Base-by-base conservation (phyloP, 2,888 invertebrate genomes). In the Schizaphis graminum region DNA sequence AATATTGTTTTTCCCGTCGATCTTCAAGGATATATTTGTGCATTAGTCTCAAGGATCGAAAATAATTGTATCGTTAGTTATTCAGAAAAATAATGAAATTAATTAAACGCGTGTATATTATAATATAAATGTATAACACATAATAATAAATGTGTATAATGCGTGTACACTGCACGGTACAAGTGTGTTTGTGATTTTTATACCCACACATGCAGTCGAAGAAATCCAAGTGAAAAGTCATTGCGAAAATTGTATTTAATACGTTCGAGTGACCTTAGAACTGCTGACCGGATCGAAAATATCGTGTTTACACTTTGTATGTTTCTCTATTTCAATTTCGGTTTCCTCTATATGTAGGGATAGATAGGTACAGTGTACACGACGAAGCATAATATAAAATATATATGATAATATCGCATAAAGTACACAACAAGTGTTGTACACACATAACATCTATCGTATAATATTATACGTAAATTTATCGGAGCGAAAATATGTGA, bases 1-100 rank as follows among this genome's bases (percentile, higher is more conserved):
- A 77, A 92, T 92, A 92, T 92, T 92, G 92, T 93, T 94, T 94
- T 94, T 90, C 93, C 88, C 84, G 90, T 94, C 90, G 49, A 94
- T 61, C 93, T 47, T 86, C 90, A 94, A 94, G 93, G 93, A 94
- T 90, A 93, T 10, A 86, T 35, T 35, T 35, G 67, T 44, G 41
- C 10, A n/a, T 26, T 56, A 53, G 28, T 92, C 53, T 92, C 92
- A 92, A 92, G 92, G 92, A 92, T 92, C 41, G 92, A 67, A 88
- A 92, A 92, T 88, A 49, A 77, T 87, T 77, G 88, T 92, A 88
- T 53, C 92, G 67, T 92, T 49, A 41, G 92, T 88, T 88, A 67
- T 92, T 88, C 92, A 67, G 88, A 88, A 92, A 92, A 88, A 88
- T 88, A 88, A 92, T 77, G 67, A 88, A 92, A 92, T 92, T 92